Evolutionary conservation across 2,888 invertebrate species (phyloP).

Genomic region (Eristalis intricaria): DNA sequence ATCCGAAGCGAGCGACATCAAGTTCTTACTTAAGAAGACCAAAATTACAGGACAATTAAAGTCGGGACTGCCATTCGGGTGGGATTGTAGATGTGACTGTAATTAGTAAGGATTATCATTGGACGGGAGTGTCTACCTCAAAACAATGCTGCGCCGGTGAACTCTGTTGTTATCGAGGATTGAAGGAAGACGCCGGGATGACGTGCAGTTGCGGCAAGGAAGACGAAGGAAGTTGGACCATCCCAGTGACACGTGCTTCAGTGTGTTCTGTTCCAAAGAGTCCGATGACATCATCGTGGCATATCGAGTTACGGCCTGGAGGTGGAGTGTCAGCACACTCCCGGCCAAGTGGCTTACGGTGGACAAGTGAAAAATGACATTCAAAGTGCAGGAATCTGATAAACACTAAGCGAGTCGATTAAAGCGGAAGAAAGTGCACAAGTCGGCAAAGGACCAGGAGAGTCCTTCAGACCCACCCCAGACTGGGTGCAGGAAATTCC

Average conservation of each 20-base stretch:
- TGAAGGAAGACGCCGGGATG: neutral
- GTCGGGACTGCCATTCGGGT: neutral
- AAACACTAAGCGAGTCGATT: conserved; percentile 13
- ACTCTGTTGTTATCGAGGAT: neutral
- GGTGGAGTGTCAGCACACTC: conserved; percentile 6
- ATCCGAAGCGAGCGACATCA: neutral
- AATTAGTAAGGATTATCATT: conserved; percentile 50
- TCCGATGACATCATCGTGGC: no score
- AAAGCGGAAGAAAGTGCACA: neutral
- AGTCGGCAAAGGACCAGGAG: neutral
- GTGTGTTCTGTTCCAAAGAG: neutral
- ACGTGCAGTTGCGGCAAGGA: neutral
- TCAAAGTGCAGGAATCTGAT: neutral
- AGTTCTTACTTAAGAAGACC: neutral
- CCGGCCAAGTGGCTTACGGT: neutral
- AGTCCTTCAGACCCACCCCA: neutral
- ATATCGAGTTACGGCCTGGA: neutral
- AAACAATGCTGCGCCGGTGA: neutral
- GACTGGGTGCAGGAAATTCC: neutral
- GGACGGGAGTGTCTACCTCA: conserved; percentile 20
- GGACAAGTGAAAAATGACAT: conserved; percentile 23
- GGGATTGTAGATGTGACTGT: conserved; percentile 19
- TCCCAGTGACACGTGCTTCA: neutral
- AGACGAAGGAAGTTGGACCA: neutral
- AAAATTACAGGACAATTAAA: conserved; percentile 1